Base-by-base conservation (phyloP, 2,113 vertebrate genomes). In the Caretta caretta region DNA sequence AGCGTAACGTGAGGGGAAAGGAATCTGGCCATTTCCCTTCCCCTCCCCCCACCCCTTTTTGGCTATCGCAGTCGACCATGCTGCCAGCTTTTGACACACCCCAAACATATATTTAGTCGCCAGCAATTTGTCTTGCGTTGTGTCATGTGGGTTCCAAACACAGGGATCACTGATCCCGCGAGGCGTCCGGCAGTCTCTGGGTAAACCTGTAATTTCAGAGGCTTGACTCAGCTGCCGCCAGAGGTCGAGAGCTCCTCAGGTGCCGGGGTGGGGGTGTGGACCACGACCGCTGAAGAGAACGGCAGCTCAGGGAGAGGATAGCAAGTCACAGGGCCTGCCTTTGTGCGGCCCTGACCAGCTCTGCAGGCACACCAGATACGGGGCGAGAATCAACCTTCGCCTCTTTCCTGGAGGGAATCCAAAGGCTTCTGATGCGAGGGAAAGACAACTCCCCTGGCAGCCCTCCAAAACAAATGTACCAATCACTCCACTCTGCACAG, bases 31-130 rank as follows among this genome's bases (percentile, higher is more conserved):
- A 1, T 38, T 83, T 50, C 89, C 76, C 89, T 75, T 87, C 95
- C 92, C 87, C 75, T 42, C 83, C 87, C 27, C 92, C 16, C 4
- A 1, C 62, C 16, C 17, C 31, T 19, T 69, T 69, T 69, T 97
- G 96, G 96, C 96, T 95, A 76, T 6, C 82, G 83, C 57, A 51
- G 42, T 79, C 87, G 93, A 65, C 92, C 56, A 17, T 4, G 1
- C 79, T 90, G 96, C 97, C 94, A 97, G 38, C 94, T 95, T 22
- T 91, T 88, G 96, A 19, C 92, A 90, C 90, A 91, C 90, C 96
- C 92, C 79, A 81, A 49, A 80, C 57, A 5, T 96, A 48, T 96
- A 97, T 95, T 97, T 97, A 96, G 96, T 92, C 95, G 96, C 92
- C 80, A n/a, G 65, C 75, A 85, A 97, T 94, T 97, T 56, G 89